Base-by-base conservation (phyloP, 2,888 invertebrate genomes). In the Lasius platythorax region DNA sequence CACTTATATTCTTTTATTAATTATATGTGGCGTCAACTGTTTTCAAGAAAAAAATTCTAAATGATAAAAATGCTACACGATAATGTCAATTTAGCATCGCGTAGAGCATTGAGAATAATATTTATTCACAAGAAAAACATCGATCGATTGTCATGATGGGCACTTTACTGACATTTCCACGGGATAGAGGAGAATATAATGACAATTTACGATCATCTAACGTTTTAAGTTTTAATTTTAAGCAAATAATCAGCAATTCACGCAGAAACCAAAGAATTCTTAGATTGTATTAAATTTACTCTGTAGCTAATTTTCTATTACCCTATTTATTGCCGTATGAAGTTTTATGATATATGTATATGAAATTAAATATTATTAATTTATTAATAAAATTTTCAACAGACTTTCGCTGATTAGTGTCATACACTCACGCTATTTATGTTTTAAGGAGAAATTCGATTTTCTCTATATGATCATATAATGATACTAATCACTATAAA, bases 401-500 rank as follows among this genome's bases (percentile, higher is more conserved):
- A 6, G 28, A 46, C 64, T 75, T 75, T 50, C 18, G 23, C 9
- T 64, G 12, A 50, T 75, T 75, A 46, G 15, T 15, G 11, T 58
- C 3, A 37, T 23, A 72, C 9, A 18, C 8, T 46, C 33, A 37
- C 23, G 50, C 50, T 50, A 64, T 64, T 75, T n/a, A 11, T 18
- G 28, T 37, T 33, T 63, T 63, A 28, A 50, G 33, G 11, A 11
- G 50, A 28, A 75, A 64, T 50, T 64, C 23, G n/a, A 75, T 75
- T 46, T 64, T 64, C 46, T 37, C n/a, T n/a, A 37, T 23, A 23
- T 23, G 23, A 50, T 46, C 63, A 30, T 63, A 63, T 18, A 18
- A 30, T 61, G 6, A 74, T 46, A 50, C 23, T 75, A 37, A 75
- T 75, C 46, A 64, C 50, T 9, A 61, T 18, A 64, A 33, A 63